phyloP scores from a whole-genome alignment of 53 echinoderm and acorn worm species.

The Hippasteria phrygiana region DNA sequence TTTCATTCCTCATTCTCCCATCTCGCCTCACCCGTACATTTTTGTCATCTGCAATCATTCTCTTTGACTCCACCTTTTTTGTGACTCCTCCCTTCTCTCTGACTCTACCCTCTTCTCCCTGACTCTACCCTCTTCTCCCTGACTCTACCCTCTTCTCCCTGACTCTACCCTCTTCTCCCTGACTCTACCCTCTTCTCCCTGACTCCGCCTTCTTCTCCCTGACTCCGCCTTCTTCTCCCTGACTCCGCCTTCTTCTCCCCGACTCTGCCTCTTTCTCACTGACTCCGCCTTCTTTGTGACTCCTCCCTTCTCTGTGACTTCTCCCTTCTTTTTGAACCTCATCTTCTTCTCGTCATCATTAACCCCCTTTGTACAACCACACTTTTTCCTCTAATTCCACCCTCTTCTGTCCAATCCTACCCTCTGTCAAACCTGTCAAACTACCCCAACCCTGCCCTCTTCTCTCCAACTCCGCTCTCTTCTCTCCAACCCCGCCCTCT shows the following conservation, averaged over 20 bases:
- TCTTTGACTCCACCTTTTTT: neutral
- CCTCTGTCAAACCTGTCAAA: neutral
- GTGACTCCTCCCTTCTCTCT: neutral
- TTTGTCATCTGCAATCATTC: neutral
- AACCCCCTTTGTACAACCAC: neutral
- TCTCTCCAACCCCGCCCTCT: constrained; percentile 1
- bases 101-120: neutral
- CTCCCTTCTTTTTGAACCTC: constrained; percentile 13
- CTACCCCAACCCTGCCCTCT: neutral
- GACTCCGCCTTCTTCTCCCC: neutral
- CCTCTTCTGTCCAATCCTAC: neutral
- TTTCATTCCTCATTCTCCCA: neutral
- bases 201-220: constrained; percentile 18
- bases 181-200: neutral
- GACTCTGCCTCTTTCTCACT: neutral
- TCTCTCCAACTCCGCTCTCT: neutral
- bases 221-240: neutral
- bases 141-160: neutral
- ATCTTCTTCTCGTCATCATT: neutral
- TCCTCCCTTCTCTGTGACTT: constrained; percentile 20
- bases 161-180: neutral
- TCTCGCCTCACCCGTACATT: too few relatives aligned
- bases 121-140: neutral
- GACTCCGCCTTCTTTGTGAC: neutral
- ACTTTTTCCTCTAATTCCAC: too few relatives aligned